These are phyloP conservation scores for Stercorarius parasiticus DNA, from an alignment of 2,113 vertebrate genomes.

Conservation along the genomic window DNA sequence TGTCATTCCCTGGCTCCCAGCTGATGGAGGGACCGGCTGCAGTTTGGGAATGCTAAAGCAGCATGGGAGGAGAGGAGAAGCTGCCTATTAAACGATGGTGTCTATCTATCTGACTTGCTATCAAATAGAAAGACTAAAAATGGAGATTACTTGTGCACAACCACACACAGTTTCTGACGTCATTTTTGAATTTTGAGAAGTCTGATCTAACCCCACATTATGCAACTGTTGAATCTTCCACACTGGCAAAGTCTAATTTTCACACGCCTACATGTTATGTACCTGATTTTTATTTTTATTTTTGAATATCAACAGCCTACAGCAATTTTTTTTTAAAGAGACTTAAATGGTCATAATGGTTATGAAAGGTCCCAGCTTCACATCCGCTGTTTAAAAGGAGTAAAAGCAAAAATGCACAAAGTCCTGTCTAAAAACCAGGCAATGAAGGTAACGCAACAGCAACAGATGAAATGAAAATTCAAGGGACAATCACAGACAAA, in stretches of 20 bases:
- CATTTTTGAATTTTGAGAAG: constrained; percentile 37
- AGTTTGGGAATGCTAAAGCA: background rate
- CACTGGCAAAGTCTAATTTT: constrained; percentile 22
- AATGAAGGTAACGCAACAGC: background rate
- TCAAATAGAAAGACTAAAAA: constrained; percentile 22
- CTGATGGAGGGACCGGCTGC: background rate
- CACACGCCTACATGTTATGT: constrained; percentile 48
- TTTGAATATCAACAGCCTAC: constrained; percentile 28
- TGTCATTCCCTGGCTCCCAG: background rate
- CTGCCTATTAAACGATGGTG: background rate
- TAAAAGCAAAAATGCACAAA: background rate
- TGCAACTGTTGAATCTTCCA: constrained; percentile 42
- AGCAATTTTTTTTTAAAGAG: background rate
- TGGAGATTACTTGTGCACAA: background rate
- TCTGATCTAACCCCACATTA: constrained; percentile 39
- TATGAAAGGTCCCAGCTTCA: background rate
- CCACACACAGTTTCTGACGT: constrained; percentile 20
- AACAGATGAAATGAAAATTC: background rate
- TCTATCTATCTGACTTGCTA: background rate
- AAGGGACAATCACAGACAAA: background rate
- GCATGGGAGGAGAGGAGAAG: background rate
- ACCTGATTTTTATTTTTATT: constrained; percentile 58
- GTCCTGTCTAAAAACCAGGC: background rate
- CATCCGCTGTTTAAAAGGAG: background rate
- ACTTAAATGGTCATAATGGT: background rate